These are phyloP conservation scores for Acanthisitta chloris DNA, from an alignment of 2,113 vertebrate genomes.

Conservation along the genomic window DNA sequence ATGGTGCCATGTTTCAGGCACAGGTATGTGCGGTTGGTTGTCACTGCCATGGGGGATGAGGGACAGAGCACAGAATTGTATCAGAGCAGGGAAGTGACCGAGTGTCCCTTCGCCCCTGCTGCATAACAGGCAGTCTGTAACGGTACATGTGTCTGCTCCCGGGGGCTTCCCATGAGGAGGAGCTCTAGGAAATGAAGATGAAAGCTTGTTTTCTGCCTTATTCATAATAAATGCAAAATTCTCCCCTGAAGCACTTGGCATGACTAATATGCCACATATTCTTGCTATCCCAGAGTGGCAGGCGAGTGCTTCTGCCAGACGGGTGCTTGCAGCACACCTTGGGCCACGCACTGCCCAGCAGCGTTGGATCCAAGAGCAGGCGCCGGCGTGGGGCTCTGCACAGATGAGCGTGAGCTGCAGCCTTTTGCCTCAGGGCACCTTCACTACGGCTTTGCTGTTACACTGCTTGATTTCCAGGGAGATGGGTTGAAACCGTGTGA, in stretches of 20 bases:
- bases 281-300: background rate
- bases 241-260: background rate
- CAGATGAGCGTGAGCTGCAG: fast-evolving
- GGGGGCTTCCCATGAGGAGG: background rate
- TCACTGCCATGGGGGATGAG: fast-evolving
- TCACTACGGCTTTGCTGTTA: background rate
- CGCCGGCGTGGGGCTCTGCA: fast-evolving
- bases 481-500: background rate
- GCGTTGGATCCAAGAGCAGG: background rate
- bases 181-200: background rate
- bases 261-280: constrained; percentile 25
- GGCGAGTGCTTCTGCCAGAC: background rate
- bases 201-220: constrained; percentile 43
- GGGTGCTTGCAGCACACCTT: background rate
- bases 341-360: background rate
- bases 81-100: background rate
- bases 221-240: constrained; percentile 44
- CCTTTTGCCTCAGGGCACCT: background rate
- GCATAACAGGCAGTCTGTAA: fast-evolving
- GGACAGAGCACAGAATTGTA: background rate
- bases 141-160: background rate
- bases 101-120: background rate
- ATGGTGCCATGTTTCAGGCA: fast-evolving
- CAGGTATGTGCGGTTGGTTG: background rate
- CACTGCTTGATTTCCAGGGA: background rate